These are phyloP conservation scores for Theristus sp. DNA, from an alignment of 2,888 invertebrate species.

Conservation along the genomic window DNA sequence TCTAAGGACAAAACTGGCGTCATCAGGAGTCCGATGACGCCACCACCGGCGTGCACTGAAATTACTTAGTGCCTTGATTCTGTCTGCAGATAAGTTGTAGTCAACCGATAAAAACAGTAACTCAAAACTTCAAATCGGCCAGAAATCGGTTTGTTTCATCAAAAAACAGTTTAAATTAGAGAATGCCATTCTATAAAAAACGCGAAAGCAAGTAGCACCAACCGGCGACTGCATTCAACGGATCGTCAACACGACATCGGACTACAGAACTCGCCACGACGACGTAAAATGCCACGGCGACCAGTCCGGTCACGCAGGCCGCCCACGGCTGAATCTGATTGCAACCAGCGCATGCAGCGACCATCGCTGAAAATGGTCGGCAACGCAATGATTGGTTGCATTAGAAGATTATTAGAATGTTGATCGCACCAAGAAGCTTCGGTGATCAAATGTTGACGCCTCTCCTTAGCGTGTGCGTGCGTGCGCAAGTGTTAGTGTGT, in stretches of 20 bases:
- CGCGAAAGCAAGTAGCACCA: no score
- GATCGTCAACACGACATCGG: constrained; percentile 29
- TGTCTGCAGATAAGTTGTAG: neutral
- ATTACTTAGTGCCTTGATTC: neutral
- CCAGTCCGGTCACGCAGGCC: constrained; percentile 24
- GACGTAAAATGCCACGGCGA: constrained; percentile 23
- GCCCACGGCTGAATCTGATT: constrained; percentile 31
- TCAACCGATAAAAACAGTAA: neutral
- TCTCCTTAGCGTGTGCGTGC: no score
- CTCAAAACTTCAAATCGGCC: no score
- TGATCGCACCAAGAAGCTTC: no score
- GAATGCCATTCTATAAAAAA: no score
- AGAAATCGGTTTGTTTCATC: no score
- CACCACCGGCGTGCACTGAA: constrained; percentile 34
- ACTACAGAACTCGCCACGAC: constrained; percentile 12
- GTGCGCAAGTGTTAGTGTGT: no score
- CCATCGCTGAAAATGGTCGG: constrained; percentile 13
- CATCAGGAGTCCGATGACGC: constrained; percentile 32
- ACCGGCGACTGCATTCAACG: constrained; percentile 34
- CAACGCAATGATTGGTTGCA: neutral
- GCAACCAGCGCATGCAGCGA: constrained; percentile 33
- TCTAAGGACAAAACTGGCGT: constrained; percentile 22
- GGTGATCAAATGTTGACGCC: neutral
- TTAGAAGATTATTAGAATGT: no score
- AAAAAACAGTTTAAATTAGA: no score